These are phyloP conservation scores for Salvelinus alpinus DNA, from an alignment of 2,113 vertebrate species.

Conservation along the genomic window DNA sequence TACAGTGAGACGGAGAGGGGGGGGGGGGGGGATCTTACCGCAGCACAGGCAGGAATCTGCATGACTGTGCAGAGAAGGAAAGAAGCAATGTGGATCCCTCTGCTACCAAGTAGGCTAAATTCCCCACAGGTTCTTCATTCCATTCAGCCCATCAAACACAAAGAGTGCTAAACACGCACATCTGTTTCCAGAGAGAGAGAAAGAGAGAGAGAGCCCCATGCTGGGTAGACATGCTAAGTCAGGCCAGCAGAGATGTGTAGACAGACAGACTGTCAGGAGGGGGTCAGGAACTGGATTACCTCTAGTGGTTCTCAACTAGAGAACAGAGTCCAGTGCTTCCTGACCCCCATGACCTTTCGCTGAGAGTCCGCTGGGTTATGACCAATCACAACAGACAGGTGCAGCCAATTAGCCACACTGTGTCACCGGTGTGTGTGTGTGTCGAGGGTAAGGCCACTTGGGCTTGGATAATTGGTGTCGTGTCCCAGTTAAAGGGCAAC, in stretches of 20 bases:
- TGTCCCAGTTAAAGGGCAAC: slow-evolving; percentile 24
- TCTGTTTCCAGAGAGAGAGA: slow-evolving; percentile 38
- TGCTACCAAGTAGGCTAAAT: slow-evolving; percentile 16
- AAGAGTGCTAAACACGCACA: slow-evolving; percentile 16
- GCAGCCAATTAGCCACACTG: slow-evolving; percentile 76
- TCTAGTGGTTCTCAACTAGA: slow-evolving; percentile 60
- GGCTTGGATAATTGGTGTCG: slow-evolving; percentile 63
- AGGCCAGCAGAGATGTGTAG: slow-evolving; percentile 51
- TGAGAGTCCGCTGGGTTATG: slow-evolving; percentile 70
- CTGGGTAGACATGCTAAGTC: slow-evolving; percentile 59
- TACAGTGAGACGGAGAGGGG: slow-evolving; percentile 44
- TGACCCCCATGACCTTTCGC: slow-evolving; percentile 72
- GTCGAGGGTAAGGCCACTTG: slow-evolving; percentile 49
- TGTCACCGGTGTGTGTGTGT: slow-evolving; percentile 43
- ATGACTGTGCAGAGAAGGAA: slow-evolving; percentile 60
- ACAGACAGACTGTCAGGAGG: slow-evolving; percentile 50
- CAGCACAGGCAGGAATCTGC: slow-evolving; percentile 62
- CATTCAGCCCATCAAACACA: slow-evolving; percentile 19
- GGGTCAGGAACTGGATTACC: slow-evolving; percentile 74
- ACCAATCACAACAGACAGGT: slow-evolving; percentile 82
- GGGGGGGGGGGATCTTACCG: slow-evolving; percentile 64
- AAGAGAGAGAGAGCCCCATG: slow-evolving; percentile 49
- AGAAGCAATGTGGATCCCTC: neutral
- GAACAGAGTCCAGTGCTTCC: slow-evolving; percentile 45
- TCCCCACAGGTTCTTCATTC: slow-evolving; percentile 27